A percentile compares a stretch with the other conserved stretches of the same genome.
These are phyloP conservation scores for Merluccius polli DNA, from an alignment of 2,797 vertebrate genomes.

Conservation along the genomic window DNA sequence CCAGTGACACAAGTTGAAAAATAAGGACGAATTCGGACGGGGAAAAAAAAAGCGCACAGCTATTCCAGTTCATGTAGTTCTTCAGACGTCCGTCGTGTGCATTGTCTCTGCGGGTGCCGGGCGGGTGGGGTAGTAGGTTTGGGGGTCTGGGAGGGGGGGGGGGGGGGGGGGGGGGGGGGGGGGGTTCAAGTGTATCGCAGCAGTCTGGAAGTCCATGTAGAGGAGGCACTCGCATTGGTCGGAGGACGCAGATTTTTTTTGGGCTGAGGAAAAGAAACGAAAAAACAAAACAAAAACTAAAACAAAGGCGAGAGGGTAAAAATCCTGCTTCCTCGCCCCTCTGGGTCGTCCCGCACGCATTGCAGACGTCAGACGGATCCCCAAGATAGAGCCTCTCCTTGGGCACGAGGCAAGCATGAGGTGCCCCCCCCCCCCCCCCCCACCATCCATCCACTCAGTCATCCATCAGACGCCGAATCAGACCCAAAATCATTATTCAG, in stretches of 20 bases:
- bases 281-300: not conserved
- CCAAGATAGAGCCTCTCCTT: not conserved
- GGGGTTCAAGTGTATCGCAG: not conserved
- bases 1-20: not conserved
- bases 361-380: not conserved
- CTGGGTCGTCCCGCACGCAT: not conserved
- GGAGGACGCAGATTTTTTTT: not conserved
- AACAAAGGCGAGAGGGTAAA: not conserved
- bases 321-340: not conserved
- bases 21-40: not conserved
- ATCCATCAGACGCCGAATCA: no score
- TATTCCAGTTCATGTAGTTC: not conserved
- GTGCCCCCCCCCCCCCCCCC: no score
- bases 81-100: not conserved
- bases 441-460: no score
- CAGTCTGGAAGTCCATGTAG: not conserved
- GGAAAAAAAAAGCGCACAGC: not conserved
- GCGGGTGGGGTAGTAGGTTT: not conserved
- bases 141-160: not conserved
- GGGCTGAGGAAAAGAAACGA: not conserved
- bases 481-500: no score
- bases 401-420: no score
- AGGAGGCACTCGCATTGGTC: not conserved
- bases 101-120: not conserved
- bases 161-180: not conserved